Evolutionary conservation across 2,113 vertebrate species (phyloP).

Genomic region (Gymnarchus niloticus): DNA sequence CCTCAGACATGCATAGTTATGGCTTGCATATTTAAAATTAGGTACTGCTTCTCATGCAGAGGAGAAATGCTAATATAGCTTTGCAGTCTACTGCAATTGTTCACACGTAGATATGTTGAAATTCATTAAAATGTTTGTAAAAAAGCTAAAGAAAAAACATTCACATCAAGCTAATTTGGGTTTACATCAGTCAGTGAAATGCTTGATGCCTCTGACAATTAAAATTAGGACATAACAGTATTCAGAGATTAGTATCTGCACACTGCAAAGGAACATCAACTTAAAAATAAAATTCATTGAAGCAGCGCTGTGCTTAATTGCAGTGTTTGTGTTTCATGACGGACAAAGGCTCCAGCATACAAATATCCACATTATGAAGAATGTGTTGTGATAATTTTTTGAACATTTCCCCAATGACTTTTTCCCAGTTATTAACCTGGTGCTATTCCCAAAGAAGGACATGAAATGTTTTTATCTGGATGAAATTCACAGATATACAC

Average conservation of each 20-base stretch:
- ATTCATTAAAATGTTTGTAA: conserved; percentile 7
- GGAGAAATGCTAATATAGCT: background rate
- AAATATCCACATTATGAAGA: conserved; percentile 19
- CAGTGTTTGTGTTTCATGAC: conserved; percentile 21
- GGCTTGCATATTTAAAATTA: background rate
- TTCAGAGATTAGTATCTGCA: background rate
- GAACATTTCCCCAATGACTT: background rate
- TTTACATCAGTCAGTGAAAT: conserved; percentile 14
- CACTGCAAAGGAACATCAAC: conserved; percentile 20
- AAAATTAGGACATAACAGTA: conserved; percentile 15
- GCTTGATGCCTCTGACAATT: conserved; percentile 22
- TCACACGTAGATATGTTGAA: background rate
- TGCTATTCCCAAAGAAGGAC: background rate
- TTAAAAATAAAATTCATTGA: conserved; percentile 20
- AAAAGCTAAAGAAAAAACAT: background rate
- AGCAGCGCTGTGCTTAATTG: conserved; percentile 19
- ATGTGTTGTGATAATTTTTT: conserved; percentile 5
- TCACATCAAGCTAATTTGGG: conserved; percentile 5
- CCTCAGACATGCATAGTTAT: background rate
- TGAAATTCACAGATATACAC: background rate
- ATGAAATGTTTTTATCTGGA: background rate
- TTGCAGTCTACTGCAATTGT: background rate
- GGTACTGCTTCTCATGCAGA: background rate
- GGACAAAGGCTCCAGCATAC: background rate
- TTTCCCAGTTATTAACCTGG: conserved; percentile 1